A percentile compares a stretch with the other conserved stretches of the same genome.
These are phyloP conservation scores for Caenorhabditis doughertyi DNA, from an alignment of 2,888 invertebrate species.

Conservation along the genomic window DNA sequence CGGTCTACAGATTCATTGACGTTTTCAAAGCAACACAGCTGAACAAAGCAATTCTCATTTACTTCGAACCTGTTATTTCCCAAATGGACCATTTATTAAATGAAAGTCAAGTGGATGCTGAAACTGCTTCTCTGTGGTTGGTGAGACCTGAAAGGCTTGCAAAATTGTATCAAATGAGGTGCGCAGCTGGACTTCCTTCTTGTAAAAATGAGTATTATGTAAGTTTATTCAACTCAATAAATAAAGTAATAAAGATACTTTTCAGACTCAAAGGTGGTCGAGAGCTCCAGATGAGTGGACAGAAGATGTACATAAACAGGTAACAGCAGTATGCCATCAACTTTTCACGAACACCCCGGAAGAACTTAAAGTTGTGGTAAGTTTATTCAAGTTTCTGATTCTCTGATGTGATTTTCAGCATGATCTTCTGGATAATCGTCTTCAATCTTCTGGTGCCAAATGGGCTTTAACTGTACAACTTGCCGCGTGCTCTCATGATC, in stretches of 20 bases:
- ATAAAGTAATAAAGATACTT: not conserved
- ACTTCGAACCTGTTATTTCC: slow-evolving; percentile 77
- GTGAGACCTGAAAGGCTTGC: slow-evolving; percentile 77
- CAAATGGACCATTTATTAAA: slow-evolving; percentile 77
- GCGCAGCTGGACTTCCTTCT: slow-evolving; percentile 77
- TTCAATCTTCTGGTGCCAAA: slow-evolving; percentile 64
- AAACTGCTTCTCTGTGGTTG: slow-evolving; percentile 80
- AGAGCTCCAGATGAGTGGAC: slow-evolving; percentile 74
- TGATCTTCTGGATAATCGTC: slow-evolving; percentile 71
- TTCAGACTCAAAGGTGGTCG: slow-evolving; percentile 75
- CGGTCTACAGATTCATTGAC: slow-evolving; percentile 77
- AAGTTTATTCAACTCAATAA: not conserved
- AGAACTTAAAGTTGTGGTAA: slow-evolving; percentile 53
- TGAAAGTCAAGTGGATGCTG: slow-evolving; percentile 73
- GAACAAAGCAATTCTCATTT: slow-evolving; percentile 73
- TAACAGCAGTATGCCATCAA: slow-evolving; percentile 80
- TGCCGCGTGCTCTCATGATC: slow-evolving; percentile 78
- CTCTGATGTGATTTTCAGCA: slow-evolving; percentile 48
- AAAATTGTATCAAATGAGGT: slow-evolving; percentile 81
- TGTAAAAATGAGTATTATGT: slow-evolving; percentile 79
- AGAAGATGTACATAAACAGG: slow-evolving; percentile 80
- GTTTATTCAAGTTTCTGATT: not conserved
- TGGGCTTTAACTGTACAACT: slow-evolving; percentile 79
- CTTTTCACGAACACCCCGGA: slow-evolving; percentile 73
- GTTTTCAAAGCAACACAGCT: slow-evolving; percentile 72